A percentile compares a stretch with the other conserved stretches of the same genome.
Evolutionary conservation across 2,797 vertebrate genomes (phyloP).

Genomic region (Alca torda): DNA sequence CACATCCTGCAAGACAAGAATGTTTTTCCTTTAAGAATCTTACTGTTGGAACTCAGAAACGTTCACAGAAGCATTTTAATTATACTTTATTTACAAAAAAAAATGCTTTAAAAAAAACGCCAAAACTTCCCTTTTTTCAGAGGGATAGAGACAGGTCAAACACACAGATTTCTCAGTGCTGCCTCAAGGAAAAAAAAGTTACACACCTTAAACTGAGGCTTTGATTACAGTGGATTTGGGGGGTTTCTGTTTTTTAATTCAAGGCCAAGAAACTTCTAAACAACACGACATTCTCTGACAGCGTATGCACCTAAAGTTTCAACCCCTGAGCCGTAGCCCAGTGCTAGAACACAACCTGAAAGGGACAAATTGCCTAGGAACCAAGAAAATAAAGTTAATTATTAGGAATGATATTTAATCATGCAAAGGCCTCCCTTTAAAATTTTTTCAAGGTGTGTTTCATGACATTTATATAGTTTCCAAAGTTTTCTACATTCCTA

Average conservation of each 20-base stretch:
- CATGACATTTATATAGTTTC: background rate
- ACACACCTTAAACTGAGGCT: background rate
- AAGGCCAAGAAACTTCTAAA: background rate
- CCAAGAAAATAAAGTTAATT: background rate
- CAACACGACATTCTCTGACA: background rate
- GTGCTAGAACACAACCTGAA: background rate
- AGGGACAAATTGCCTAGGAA: background rate
- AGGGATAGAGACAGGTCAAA: background rate
- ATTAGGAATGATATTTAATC: background rate
- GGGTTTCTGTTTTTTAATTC: background rate
- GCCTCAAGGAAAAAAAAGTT: background rate
- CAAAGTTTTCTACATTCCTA: background rate
- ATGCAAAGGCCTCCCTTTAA: background rate
- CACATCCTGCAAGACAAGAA: background rate
- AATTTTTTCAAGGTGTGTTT: background rate
- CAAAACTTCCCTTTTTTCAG: background rate
- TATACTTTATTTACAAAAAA: background rate
- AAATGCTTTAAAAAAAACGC: background rate
- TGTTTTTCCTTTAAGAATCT: background rate
- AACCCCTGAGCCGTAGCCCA: background rate
- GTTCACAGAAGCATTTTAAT: background rate
- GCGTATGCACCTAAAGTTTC: background rate
- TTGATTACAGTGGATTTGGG: background rate
- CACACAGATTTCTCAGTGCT: background rate
- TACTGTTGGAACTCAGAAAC: background rate